Conservation (phyloP, 1,140 invertebrate species). For the Cotesia glomerata region DNA sequence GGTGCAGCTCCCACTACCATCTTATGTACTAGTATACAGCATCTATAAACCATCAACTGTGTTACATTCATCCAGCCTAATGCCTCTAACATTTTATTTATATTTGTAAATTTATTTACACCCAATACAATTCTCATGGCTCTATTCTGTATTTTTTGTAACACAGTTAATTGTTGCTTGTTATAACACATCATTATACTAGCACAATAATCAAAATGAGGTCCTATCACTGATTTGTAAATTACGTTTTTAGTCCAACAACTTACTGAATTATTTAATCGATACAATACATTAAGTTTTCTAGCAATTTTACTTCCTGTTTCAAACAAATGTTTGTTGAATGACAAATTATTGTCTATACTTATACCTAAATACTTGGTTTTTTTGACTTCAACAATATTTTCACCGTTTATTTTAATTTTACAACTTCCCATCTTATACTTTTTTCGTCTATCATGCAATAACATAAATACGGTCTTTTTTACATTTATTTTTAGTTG, state of each 20-base stretch:
- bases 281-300: neutral
- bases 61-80: neutral
- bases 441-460: slow-evolving; percentile 6
- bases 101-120: neutral
- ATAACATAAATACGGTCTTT: slow-evolving; percentile 21
- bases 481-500: slow-evolving; percentile 17
- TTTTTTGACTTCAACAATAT: neutral
- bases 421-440: slow-evolving; percentile 5
- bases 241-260: neutral
- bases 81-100: neutral
- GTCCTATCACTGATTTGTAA: neutral
- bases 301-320: neutral
- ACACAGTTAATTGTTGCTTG: neutral
- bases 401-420: slow-evolving; percentile 7
- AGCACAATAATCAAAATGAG: neutral
- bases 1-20: neutral
- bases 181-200: neutral
- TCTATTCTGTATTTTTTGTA: slow-evolving; percentile 22
- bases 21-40: slow-evolving; percentile 13
- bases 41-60: slow-evolving; percentile 7
- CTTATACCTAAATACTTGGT: neutral
- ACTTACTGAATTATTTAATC: neutral
- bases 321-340: neutral
- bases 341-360: slow-evolving; percentile 10
- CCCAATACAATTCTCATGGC: slow-evolving; percentile 6